Base-by-base conservation (phyloP, 2,797 vertebrate species). In the Morelia viridis region DNA sequence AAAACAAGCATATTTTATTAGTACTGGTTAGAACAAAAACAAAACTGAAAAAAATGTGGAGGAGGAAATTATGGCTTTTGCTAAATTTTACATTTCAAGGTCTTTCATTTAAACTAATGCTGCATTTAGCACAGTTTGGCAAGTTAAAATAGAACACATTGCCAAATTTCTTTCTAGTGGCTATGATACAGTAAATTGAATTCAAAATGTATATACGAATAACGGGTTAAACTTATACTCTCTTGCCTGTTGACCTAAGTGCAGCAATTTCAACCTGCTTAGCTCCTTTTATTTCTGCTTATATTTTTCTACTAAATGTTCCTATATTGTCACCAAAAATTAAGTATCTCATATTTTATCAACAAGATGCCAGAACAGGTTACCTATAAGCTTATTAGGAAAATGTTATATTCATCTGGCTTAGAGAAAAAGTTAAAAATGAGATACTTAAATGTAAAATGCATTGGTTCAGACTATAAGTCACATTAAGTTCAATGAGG, bases 101-200 rank as follows among this genome's bases (percentile, higher is more conserved):
- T 0, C 9, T 94, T 91, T 93, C 61, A 92, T 90, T n/a, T 86
- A 91, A 68, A 93, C 71, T 31, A 92, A 15, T 64, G 91, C 85
- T 22, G 26, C 19, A 92, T 90, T 85, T 35, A 89, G 90, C 2
- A 90, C 1, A 93, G 26, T 91, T 83, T 5, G 94, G 56, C 60
- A 91, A 91, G 89, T 89, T 50, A 61, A 90, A 65, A 58, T 88
- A 92, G 92, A 15, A 94, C 90, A 94, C 7, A 1, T 92, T 88
- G 3, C 4, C 46, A 76, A 76, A 22, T 83, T 58, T 84, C 93
- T 96, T 93, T 89, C 11, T 76, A 35, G 41, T 86, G 61, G 88
- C 28, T 61, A 35, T 7, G 57, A 89, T 85, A 93, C 50, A 92
- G 17, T 4, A 17, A 91, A 87, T 61, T 93, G 11, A 26, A 92